Evolutionary conservation across 2,888 invertebrate species (phyloP).

Genomic region (Nomada ferruginata): DNA sequence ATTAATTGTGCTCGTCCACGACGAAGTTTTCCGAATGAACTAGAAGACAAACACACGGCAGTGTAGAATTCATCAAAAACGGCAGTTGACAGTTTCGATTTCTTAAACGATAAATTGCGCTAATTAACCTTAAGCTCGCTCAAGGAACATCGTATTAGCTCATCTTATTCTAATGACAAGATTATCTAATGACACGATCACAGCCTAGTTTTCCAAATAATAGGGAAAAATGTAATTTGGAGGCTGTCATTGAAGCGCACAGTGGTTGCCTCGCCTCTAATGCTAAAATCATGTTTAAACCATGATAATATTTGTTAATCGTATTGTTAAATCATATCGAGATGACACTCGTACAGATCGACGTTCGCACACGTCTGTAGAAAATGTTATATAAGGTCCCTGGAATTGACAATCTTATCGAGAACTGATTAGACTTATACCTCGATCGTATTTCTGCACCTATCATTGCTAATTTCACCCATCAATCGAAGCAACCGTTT

Average conservation of each 20-base stretch:
- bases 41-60: not conserved
- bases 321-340: conserved; percentile 7
- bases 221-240: conserved; percentile 2
- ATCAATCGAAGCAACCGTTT: not conserved
- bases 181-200: not conserved
- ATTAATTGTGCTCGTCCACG: not conserved
- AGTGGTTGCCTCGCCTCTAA: no score
- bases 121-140: conserved; percentile 50
- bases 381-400: conserved; percentile 20
- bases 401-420: conserved; percentile 4
- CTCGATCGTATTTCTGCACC: not conserved
- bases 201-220: not conserved
- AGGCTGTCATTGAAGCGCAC: not conserved
- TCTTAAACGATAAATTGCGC: conserved; percentile 55
- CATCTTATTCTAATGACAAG: conserved; percentile 46
- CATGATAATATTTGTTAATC: not conserved
- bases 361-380: not conserved
- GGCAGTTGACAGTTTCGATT: conserved; percentile 35
- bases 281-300: not conserved
- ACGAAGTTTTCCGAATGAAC: not conserved
- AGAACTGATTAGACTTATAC: conserved; percentile 3
- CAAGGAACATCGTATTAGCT: conserved; percentile 36
- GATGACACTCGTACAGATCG: not conserved
- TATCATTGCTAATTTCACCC: not conserved
- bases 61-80: conserved; percentile 18